Evolutionary conservation across 2,113 vertebrate species (phyloP), one percentile per base, ranked within the genome.

Genomic region (Notarius quadriscutis): DNA sequence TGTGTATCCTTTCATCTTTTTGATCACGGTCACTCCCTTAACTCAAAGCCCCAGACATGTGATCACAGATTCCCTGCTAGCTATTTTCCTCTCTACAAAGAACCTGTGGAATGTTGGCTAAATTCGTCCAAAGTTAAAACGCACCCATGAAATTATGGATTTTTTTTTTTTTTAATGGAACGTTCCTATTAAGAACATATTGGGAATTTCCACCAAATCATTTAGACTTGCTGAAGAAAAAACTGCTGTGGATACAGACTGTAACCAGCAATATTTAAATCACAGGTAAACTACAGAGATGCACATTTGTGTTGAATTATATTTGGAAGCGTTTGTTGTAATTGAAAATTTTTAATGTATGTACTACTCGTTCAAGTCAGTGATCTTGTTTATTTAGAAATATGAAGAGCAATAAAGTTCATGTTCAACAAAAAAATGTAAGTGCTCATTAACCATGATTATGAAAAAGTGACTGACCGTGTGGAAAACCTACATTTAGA

Each of bases 381-480:
- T 82, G 51, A 84, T 87, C 81, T 22, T 89, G 88, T 95, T 96
- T 95, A 95, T 95, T 95, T 94, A 95, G 92, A 95, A 91, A 91
- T 83, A 78, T 85, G 87, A 71, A 84, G 75, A 91, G 81, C 74
- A 22, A 63, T 84, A 89, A 81, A 72, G 63, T 84, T 72, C 63
- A 80, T 18, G 2, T 62, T 60, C 55, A 78, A 25, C 30, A 78
- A 83, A 69, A 41, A 10, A 51, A 84, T 62, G 15, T 62, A 63
- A 17, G 50, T 84, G 88, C 75, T 91, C 87, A 87, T 85, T 84
- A 92, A 91, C 79, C 62, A 85, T 89, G 89, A 87, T 87, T 81
- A 87, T 48, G 88, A 91, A 84, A 91, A 89, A 25, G 74, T 81
- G 88, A 84, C 84, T 89, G 90, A 90, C 89, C 89, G 88, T 12